Evolutionary conservation across 2,797 vertebrate species (phyloP).

Genomic region (Oreonectes daqikongensis): DNA sequence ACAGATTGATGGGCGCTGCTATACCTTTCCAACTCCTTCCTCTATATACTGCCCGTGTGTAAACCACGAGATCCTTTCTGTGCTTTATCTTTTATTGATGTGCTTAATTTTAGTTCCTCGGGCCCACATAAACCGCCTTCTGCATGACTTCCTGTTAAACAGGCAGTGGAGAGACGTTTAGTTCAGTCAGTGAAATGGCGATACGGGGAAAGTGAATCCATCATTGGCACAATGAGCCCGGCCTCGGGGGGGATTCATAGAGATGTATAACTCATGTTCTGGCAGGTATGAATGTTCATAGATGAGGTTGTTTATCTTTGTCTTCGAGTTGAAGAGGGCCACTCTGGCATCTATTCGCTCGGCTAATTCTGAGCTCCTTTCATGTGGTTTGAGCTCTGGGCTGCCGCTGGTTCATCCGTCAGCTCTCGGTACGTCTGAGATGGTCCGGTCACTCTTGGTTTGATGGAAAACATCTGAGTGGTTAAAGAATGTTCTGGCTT

Average conservation of each 20-base stretch:
- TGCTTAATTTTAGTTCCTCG: constrained; percentile 41
- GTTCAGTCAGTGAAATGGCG: constrained; percentile 53
- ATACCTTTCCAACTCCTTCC: constrained; percentile 9
- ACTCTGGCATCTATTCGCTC: constrained; percentile 41
- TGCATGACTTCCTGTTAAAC: constrained; percentile 49
- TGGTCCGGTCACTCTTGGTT: constrained; percentile 15
- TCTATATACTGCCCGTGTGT: constrained; percentile 47
- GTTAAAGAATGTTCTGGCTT: constrained; percentile 6
- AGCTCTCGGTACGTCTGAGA: constrained; percentile 27
- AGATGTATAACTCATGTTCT: constrained; percentile 52
- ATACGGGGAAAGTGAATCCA: constrained; percentile 50
- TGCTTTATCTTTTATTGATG: constrained; percentile 44
- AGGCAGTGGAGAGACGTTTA: constrained; percentile 71
- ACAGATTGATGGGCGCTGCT: constrained; percentile 16
- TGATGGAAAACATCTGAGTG: constrained; percentile 28
- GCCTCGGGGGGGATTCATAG: constrained; percentile 43
- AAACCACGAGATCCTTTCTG: constrained; percentile 30
- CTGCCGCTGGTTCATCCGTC: constrained; percentile 34
- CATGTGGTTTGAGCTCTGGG: constrained; percentile 43
- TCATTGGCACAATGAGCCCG: constrained; percentile 47
- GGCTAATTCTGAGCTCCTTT: constrained; percentile 31
- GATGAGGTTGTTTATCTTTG: constrained; percentile 51
- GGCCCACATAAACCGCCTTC: constrained; percentile 44
- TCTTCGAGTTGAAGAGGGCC: constrained; percentile 35
- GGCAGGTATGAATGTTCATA: constrained; percentile 50